These are phyloP conservation scores for Poeciliopsis presidionis DNA, from an alignment of 2,797 vertebrate genomes.

Conservation along the genomic window DNA sequence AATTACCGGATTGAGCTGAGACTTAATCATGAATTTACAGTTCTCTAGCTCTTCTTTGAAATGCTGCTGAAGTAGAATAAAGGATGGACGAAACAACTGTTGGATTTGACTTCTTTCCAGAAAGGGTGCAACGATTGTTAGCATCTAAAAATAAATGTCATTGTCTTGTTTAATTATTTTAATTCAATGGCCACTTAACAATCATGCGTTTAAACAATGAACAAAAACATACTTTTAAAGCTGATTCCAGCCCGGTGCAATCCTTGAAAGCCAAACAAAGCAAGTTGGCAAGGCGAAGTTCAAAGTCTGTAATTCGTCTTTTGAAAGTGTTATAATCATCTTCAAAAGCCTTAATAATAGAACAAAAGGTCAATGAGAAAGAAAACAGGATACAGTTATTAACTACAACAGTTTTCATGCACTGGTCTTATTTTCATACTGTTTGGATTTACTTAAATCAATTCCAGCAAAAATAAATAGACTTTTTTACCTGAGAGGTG, in stretches of 20 bases:
- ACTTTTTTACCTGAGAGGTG: slow-evolving; percentile 71
- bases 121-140: slow-evolving; percentile 84
- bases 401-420: not conserved
- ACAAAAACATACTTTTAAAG: slow-evolving; percentile 80
- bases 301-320: slow-evolving; percentile 77
- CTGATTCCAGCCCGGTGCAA: slow-evolving; percentile 83
- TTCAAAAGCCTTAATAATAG: slow-evolving; percentile 78
- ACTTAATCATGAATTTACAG: slow-evolving; percentile 80
- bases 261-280: slow-evolving; percentile 82
- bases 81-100: slow-evolving; percentile 83
- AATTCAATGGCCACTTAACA: not conserved
- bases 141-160: slow-evolving; percentile 67
- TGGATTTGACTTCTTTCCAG: slow-evolving; percentile 81
- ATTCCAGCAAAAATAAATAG: not conserved
- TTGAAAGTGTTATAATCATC: slow-evolving; percentile 79
- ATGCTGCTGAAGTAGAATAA: slow-evolving; percentile 76
- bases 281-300: slow-evolving; percentile 78
- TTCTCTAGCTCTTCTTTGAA: slow-evolving; percentile 80
- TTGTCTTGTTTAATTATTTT: not conserved
- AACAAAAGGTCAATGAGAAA: slow-evolving; percentile 1
- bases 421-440: not conserved
- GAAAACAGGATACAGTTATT: not conserved
- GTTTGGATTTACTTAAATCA: not conserved
- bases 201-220: not conserved
- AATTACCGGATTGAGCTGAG: slow-evolving; percentile 79